Percentiles rank a stretch among this genome's conserved stretches.
Evolutionary conservation across 2,888 invertebrate species (phyloP).

Genomic region (Archips xylosteana): DNA sequence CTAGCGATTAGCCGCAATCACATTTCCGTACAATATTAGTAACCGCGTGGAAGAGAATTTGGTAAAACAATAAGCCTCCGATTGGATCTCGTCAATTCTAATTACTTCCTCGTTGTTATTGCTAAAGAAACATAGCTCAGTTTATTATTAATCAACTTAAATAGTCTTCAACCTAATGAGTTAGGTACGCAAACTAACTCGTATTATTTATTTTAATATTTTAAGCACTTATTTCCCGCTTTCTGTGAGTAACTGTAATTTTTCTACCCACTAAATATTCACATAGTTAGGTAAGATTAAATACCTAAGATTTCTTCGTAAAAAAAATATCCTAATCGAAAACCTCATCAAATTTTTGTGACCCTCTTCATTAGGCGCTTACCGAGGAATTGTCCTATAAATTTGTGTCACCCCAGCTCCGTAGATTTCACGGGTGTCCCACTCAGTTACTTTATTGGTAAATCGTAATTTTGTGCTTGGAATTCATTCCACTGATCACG

Average conservation of each 20-base stretch:
- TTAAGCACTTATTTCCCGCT: background rate
- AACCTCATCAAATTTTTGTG: background rate
- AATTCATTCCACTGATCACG: conserved; percentile 24
- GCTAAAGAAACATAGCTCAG: background rate
- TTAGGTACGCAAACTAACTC: background rate
- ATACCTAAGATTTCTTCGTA: background rate
- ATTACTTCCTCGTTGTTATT: conserved; percentile 30
- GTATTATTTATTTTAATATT: background rate
- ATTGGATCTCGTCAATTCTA: conserved; percentile 30
- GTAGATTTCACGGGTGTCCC: conserved; percentile 1
- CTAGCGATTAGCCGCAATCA: conserved; percentile 64
- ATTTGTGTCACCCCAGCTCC: conserved; percentile 11
- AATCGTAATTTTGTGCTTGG: conserved; percentile 36
- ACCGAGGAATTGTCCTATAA: conserved; percentile 19
- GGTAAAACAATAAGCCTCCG: conserved; percentile 23
- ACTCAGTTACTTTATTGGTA: conserved; percentile 26
- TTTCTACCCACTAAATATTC: background rate
- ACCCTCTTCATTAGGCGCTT: conserved; percentile 4
- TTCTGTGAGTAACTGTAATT: background rate
- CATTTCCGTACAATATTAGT: conserved; percentile 69
- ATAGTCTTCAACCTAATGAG: too few relatives aligned
- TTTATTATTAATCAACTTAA: background rate
- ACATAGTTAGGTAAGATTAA: background rate
- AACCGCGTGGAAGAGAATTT: conserved; percentile 53
- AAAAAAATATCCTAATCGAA: conserved; percentile 3